phyloP scores from a whole-genome alignment of 2,113 vertebrate genomes.

The Phrynocephalus versicolor region DNA sequence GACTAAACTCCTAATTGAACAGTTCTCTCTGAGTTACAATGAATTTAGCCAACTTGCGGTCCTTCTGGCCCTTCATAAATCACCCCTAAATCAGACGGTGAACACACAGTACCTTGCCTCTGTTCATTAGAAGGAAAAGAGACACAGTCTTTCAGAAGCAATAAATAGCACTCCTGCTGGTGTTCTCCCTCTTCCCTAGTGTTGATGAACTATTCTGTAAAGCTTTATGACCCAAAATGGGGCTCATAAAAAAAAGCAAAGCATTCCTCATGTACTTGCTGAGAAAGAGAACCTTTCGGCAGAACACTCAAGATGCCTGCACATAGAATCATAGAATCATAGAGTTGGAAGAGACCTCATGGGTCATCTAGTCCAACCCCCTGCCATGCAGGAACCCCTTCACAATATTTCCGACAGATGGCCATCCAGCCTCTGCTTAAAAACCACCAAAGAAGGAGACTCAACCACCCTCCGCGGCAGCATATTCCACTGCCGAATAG shows the following conservation, averaged over 20 bases:
- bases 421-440: too few relatives aligned
- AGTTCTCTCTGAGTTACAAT: neutral
- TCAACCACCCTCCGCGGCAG: too few relatives aligned
- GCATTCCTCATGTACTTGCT: neutral
- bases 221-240: neutral
- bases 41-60: neutral
- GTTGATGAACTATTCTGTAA: neutral
- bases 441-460: too few relatives aligned
- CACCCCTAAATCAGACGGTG: neutral
- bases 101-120: neutral
- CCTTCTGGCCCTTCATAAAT: neutral
- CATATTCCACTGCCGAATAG: too few relatives aligned
- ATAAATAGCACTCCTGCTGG: neutral
- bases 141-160: neutral
- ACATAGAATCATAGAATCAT: too few relatives aligned
- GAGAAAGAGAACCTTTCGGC: neutral
- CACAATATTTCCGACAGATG: too few relatives aligned
- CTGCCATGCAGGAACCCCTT: too few relatives aligned
- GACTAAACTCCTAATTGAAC: neutral
- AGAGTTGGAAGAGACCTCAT: too few relatives aligned
- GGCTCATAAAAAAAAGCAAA: slow-evolving; percentile 5
- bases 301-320: neutral
- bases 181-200: neutral
- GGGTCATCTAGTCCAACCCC: too few relatives aligned
- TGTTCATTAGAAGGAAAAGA: neutral